These are phyloP conservation scores for Oceanodroma tethys DNA, from an alignment of 2,113 vertebrate genomes.

Conservation along the genomic window DNA sequence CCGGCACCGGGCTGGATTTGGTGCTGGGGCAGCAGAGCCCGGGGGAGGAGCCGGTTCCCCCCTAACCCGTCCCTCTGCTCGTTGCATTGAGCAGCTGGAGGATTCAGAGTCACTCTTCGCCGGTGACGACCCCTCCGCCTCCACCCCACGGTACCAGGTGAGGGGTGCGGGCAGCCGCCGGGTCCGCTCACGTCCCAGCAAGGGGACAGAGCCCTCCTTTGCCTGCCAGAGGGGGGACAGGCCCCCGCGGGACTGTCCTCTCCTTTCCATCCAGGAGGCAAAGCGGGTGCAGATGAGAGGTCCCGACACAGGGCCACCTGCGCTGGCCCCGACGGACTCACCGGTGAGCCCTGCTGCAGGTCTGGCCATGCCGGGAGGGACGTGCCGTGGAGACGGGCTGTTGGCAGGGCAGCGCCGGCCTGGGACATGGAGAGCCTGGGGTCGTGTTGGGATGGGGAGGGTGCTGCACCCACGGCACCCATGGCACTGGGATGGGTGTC, in stretches of 20 bases:
- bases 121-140: slow-evolving; percentile 41
- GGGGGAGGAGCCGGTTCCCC: not conserved
- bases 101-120: not conserved
- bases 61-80: not conserved
- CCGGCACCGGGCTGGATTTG: not conserved
- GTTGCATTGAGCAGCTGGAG: not conserved
- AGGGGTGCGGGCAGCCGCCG: not conserved
- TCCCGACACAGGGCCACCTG: accelerated
- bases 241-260: not conserved
- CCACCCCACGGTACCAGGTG: slow-evolving; percentile 47
- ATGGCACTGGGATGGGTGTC: not conserved
- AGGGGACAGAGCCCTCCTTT: not conserved
- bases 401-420: not conserved
- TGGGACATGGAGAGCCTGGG: accelerated
- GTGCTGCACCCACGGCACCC: not conserved
- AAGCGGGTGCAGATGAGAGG: not conserved
- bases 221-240: accelerated
- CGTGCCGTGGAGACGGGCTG: not conserved
- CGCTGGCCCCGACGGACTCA: accelerated
- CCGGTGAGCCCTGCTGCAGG: not conserved
- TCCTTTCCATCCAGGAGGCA: not conserved
- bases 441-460: accelerated
- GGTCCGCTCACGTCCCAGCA: accelerated
- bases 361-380: not conserved
- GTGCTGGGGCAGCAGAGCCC: not conserved